Base-by-base conservation (phyloP, 2,797 vertebrate species). In the Pseudotriccus pelzelni region DNA sequence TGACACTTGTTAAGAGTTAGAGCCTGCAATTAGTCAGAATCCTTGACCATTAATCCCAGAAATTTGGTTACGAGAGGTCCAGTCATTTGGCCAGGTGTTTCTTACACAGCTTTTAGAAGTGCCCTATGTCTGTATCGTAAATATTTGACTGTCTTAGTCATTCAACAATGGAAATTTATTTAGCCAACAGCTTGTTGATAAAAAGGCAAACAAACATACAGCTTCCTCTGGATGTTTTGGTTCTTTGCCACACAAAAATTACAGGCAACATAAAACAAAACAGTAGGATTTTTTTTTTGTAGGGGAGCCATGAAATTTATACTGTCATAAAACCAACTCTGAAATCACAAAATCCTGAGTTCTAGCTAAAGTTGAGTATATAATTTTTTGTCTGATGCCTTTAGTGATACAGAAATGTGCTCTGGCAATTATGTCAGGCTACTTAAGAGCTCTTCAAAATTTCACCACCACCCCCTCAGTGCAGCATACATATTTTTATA, bases 171-270 rank as follows among this genome's bases (percentile, higher is more conserved):
- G 62, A 85, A 84, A 89, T 88, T 87, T 77, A 93, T 95, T 97
- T 97, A 95, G 75, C 89, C 91, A 96, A 90, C 34, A 89, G 81
- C 86, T 88, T 94, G 64, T 94, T 93, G 96, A 90, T 79, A 90
- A 95, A 84, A 90, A 95, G 72, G 49, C 60, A 90, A 90, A 90
- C 63, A 97, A 94, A 85, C 72, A 83, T 39, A 81, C 58, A 81
- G 52, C 72, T 95, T 93, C 69, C 47, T 66, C 80, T 39, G 52
- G 73, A 92, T 79, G 58, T 62, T 88, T 12, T 96, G 84, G 83
- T 92, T 93, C 84, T 91, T 94, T 94, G 92, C 89, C 85, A 96
- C 80, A 88, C 37, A 69, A 90, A 94, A 90, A 83, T 94, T 87
- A 94, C 30, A 90, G 44, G 83, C 47, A 95, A 49, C 13, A 12